A percentile compares a stretch with the other conserved stretches of the same genome.
Conservation (phyloP, 2,113 vertebrate genomes). For the Mobula birostris region DNA sequence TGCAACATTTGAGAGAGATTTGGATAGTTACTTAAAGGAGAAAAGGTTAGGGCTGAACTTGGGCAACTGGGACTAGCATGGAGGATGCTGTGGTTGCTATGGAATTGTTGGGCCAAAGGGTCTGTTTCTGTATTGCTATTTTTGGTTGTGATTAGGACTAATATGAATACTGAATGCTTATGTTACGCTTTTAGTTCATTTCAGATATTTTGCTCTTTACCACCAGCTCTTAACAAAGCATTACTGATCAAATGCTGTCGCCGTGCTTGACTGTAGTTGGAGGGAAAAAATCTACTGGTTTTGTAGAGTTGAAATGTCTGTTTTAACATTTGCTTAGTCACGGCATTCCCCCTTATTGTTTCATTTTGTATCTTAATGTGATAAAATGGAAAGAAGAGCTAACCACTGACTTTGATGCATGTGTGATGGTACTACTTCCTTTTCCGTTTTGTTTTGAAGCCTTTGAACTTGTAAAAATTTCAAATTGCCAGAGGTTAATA, state of each 20-base stretch:
- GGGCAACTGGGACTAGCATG: too few relatives aligned
- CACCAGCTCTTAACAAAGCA: neutral
- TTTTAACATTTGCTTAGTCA: neutral
- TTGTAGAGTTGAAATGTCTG: neutral
- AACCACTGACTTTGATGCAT: neutral
- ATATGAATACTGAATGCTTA: neutral
- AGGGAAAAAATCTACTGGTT: neutral
- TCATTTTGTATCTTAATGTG: neutral
- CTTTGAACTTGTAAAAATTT: neutral
- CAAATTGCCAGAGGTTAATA: neutral
- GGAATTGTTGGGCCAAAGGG: too few relatives aligned
- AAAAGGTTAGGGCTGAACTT: too few relatives aligned
- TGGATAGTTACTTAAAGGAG: too few relatives aligned
- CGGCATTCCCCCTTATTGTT: conserved; percentile 23
- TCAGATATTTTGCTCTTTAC: neutral
- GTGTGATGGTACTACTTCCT: neutral
- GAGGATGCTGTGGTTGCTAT: too few relatives aligned
- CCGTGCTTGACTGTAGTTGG: neutral
- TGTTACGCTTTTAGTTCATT: neutral
- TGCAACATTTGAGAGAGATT: too few relatives aligned
- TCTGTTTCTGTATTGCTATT: too few relatives aligned
- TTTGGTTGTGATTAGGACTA: too few relatives aligned
- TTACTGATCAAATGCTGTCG: neutral
- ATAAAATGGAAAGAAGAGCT: conserved; percentile 21
- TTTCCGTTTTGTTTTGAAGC: neutral